These are phyloP conservation scores for Procavia capensis DNA, from an alignment of 2,113 vertebrate species.

Conservation along the genomic window DNA sequence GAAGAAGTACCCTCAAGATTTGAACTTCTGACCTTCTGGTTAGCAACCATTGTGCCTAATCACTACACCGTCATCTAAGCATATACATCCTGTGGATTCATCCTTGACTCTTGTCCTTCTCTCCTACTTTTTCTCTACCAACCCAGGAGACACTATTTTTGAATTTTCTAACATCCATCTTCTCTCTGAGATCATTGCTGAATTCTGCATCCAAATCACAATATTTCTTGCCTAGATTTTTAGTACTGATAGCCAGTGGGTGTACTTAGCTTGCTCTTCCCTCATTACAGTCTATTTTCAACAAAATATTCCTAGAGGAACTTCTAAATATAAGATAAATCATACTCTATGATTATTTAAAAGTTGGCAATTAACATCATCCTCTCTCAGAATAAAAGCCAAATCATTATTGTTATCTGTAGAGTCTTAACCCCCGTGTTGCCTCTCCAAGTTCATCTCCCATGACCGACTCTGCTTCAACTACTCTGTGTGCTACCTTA, in stretches of 20 bases:
- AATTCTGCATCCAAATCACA: neutral
- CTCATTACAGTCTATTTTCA: neutral
- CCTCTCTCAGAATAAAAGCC: neutral
- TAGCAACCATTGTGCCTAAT: too few relatives aligned
- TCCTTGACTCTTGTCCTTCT: neutral
- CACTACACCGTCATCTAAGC: neutral
- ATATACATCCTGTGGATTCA: neutral
- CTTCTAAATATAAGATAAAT: neutral
- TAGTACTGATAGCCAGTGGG: neutral
- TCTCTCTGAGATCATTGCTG: neutral
- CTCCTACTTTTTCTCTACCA: neutral
- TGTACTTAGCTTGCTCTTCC: neutral
- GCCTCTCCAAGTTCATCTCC: neutral
- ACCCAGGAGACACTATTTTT: neutral
- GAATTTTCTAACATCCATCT: neutral
- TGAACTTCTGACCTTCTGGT: too few relatives aligned
- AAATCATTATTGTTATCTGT: neutral
- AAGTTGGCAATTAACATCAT: neutral
- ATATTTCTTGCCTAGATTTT: neutral
- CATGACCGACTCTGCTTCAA: neutral
- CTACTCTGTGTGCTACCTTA: too few relatives aligned
- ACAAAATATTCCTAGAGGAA: too few relatives aligned
- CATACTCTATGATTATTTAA: neutral
- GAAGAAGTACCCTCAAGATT: too few relatives aligned
- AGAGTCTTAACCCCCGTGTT: neutral